These are phyloP conservation scores for Sclerurus mexicanus DNA, from an alignment of 2,113 vertebrate genomes.

Conservation along the genomic window DNA sequence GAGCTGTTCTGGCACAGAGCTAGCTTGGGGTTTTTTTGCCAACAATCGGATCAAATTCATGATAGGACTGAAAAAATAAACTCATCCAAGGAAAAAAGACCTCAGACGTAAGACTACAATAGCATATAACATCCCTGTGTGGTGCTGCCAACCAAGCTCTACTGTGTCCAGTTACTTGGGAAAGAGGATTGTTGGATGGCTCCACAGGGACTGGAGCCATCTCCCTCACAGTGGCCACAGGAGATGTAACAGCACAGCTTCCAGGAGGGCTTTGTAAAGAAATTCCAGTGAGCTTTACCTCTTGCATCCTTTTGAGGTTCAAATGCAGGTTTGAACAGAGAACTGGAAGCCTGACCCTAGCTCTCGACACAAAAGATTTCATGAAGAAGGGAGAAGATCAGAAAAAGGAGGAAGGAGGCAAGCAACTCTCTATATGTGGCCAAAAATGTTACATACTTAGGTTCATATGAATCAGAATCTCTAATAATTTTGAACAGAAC, in stretches of 20 bases:
- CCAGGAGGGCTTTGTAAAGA: neutral
- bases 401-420: neutral
- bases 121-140: neutral
- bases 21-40: neutral
- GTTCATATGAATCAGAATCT: neutral
- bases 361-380: neutral
- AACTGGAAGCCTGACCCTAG: neutral
- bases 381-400: neutral
- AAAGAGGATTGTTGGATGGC: neutral
- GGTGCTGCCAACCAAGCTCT: neutral
- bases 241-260: neutral
- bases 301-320: neutral
- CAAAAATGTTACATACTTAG: neutral
- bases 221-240: neutral
- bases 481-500: neutral
- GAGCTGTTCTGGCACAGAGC: neutral
- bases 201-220: neutral
- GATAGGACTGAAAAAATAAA: neutral
- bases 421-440: neutral
- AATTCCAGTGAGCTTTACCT: neutral
- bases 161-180: neutral
- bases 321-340: neutral
- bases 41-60: neutral
- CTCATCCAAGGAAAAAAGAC: neutral
- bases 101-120: neutral